These are phyloP conservation scores for Lagothrix lagotricha DNA, from an alignment of 2,797 vertebrate genomes.

Conservation along the genomic window DNA sequence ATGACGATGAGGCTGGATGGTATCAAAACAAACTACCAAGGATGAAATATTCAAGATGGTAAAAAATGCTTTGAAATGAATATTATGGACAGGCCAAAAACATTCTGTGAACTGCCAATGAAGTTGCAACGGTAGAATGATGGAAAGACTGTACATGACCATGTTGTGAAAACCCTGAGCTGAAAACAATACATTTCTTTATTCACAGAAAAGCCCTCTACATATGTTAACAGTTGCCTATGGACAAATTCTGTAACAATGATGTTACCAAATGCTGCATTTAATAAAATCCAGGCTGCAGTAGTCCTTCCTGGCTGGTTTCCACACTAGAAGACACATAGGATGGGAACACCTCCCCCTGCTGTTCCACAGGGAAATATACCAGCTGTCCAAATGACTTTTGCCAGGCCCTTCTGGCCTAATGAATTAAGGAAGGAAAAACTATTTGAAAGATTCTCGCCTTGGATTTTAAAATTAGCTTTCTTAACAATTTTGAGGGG, in stretches of 20 bases:
- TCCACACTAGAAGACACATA: not conserved
- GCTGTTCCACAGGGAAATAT: not conserved
- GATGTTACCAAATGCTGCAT: slow-evolving; percentile 21
- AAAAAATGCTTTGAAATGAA: not conserved
- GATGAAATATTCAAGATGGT: not conserved
- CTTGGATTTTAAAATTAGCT: not conserved
- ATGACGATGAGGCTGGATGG: not conserved
- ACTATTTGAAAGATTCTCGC: not conserved
- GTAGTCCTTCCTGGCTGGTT: not conserved
- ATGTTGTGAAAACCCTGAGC: not conserved
- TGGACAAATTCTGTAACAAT: not conserved
- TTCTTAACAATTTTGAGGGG: slow-evolving; percentile 34
- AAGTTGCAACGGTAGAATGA: not conserved
- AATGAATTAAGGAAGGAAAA: not conserved
- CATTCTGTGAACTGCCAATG: not conserved
- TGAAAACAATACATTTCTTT: not conserved
- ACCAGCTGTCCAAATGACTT: slow-evolving; percentile 44
- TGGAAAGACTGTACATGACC: not conserved
- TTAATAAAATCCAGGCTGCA: slow-evolving; percentile 29
- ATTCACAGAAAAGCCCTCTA: not conserved
- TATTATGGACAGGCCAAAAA: not conserved
- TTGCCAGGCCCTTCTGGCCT: not conserved
- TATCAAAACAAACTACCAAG: not conserved
- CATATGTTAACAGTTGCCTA: not conserved
- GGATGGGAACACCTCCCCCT: not conserved